Percentiles rank a stretch among this genome's conserved stretches.
These are phyloP conservation scores for Syndactyla subalaris DNA, from an alignment of 2,797 vertebrate species.

Conservation along the genomic window DNA sequence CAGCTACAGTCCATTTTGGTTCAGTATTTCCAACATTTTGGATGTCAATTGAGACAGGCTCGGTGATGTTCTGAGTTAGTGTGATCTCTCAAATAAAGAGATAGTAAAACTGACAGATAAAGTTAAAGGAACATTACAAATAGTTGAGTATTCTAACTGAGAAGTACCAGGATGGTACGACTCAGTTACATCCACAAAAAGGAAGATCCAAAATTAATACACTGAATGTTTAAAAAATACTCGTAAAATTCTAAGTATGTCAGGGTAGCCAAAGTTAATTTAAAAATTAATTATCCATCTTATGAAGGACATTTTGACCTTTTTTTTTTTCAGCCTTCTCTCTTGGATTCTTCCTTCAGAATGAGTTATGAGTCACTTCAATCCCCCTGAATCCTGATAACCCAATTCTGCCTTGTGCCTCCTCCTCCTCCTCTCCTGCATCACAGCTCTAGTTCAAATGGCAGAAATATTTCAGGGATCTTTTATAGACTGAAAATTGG, in stretches of 20 bases:
- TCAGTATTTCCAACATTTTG: neutral
- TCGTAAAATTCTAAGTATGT: conserved; percentile 15
- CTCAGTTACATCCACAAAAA: neutral
- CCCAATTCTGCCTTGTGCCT: conserved; percentile 29
- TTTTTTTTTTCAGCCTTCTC: neutral
- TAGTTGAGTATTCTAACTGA: neutral
- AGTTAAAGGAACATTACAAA: neutral
- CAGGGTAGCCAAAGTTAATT: conserved; percentile 37
- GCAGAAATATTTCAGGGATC: conserved; percentile 10
- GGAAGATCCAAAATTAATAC: neutral
- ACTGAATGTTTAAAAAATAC: neutral
- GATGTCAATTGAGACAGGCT: neutral
- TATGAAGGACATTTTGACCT: conserved; percentile 38
- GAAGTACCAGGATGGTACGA: neutral
- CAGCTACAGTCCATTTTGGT: neutral
- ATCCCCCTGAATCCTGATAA: conserved; percentile 34
- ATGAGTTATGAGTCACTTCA: conserved; percentile 9
- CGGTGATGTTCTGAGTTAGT: neutral
- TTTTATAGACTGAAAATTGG: neutral
- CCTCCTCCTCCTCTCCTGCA: conserved; percentile 38
- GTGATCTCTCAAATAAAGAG: neutral
- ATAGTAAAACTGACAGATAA: neutral
- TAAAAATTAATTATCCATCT: conserved; percentile 42
- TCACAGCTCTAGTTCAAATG: conserved; percentile 5
- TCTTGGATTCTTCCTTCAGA: conserved; percentile 15